Evolutionary conservation across 2,113 vertebrate genomes (phyloP).

Genomic region (Pachyramphus minor): DNA sequence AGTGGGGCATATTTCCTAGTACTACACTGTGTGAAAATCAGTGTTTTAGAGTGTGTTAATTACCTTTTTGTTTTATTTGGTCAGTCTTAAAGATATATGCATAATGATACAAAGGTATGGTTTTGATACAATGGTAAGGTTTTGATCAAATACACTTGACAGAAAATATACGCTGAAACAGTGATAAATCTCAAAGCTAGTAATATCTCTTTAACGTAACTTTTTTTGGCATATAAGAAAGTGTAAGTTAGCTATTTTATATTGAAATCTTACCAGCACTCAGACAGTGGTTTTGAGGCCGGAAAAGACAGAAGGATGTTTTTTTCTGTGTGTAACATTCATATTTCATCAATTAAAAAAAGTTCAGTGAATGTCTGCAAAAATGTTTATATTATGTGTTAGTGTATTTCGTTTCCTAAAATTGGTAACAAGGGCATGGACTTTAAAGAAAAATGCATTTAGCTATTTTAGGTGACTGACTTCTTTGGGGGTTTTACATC

Average conservation of each 20-base stretch:
- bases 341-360: slow-evolving; percentile 29
- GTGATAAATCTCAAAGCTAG: not conserved
- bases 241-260: slow-evolving; percentile 40
- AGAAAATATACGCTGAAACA: not conserved
- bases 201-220: slow-evolving; percentile 53
- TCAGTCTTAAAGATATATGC: not conserved
- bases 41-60: slow-evolving; percentile 13
- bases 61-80: not conserved
- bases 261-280: not conserved
- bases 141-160: slow-evolving; percentile 3
- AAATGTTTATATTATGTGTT: not conserved
- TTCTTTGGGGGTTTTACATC: not conserved
- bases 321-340: not conserved
- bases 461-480: not conserved
- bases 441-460: slow-evolving; percentile 14
- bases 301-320: not conserved
- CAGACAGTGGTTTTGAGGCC: not conserved
- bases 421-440: slow-evolving; percentile 14
- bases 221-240: slow-evolving; percentile 33
- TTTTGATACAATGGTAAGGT: not conserved
- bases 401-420: slow-evolving; percentile 21
- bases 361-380: slow-evolving; percentile 11
- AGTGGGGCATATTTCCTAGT: slow-evolving; percentile 1
- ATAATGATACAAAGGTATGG: slow-evolving; percentile 9
- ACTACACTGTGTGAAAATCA: not conserved